A percentile compares a stretch with the other conserved stretches of the same genome.
phyloP scores from a whole-genome alignment of 2,797 vertebrate genomes.

The Luscinia luscinia region DNA sequence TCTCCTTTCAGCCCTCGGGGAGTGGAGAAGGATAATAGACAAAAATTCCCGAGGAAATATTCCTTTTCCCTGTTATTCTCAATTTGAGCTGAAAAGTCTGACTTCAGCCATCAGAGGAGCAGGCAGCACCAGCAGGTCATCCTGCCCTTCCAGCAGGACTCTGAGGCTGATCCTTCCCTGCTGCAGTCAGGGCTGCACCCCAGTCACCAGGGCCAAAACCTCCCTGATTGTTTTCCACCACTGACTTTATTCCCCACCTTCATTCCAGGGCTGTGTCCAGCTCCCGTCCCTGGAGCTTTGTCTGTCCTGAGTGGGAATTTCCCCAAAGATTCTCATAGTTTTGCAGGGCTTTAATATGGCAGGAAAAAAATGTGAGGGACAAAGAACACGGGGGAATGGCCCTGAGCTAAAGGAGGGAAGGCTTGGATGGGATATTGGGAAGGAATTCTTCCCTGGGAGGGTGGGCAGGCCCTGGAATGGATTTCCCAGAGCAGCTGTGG shows the following conservation, averaged over 20 bases:
- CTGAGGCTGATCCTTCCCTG: background rate
- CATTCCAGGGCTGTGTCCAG: background rate
- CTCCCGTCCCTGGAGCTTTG: background rate
- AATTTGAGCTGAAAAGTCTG: background rate
- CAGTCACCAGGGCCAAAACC: background rate
- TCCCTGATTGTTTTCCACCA: background rate
- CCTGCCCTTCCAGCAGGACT: background rate
- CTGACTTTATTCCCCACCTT: background rate
- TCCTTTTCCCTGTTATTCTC: background rate
- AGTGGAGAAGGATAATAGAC: background rate
- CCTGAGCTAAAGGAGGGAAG: background rate
- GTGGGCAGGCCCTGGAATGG: rapidly evolving
- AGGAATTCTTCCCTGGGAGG: background rate
- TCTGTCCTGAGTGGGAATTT: background rate
- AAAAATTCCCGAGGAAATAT: background rate
- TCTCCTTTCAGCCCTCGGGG: background rate
- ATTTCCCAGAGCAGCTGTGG: background rate
- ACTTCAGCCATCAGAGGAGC: background rate
- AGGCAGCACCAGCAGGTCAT: background rate
- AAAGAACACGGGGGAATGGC: background rate
- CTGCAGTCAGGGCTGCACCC: background rate
- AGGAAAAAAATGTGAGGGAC: background rate
- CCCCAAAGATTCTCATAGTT: background rate
- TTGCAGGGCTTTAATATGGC: background rate
- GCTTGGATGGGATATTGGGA: background rate